phyloP scores from a whole-genome alignment of 1,140 invertebrate species.

The Tachypleus tridentatus region DNA sequence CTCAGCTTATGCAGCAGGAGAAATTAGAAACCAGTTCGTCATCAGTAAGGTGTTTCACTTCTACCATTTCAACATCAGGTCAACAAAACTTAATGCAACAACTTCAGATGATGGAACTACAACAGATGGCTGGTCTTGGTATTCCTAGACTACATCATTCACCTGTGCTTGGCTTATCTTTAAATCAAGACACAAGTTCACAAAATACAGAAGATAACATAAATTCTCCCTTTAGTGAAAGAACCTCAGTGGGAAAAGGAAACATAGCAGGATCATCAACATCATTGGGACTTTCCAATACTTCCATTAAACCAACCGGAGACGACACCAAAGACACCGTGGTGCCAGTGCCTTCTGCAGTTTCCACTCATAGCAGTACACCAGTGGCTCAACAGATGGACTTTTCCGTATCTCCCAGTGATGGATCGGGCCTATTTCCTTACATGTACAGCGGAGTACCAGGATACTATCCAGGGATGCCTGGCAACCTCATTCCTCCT shows the following conservation, averaged over 20 bases:
- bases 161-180: conserved; percentile 4
- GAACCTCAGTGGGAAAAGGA: too few species aligned
- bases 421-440: conserved; percentile 32
- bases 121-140: conserved; percentile 21
- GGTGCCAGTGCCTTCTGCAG: too few species aligned
- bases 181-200: not conserved
- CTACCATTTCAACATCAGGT: not conserved
- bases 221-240: not conserved
- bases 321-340: conserved; percentile 4
- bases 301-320: conserved; percentile 1
- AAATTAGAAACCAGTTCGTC: not conserved
- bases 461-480: conserved; percentile 33
- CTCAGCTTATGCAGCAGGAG: not conserved
- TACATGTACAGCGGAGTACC: conserved; percentile 37
- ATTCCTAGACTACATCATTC: too few species aligned
- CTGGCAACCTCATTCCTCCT: conserved; percentile 32
- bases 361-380: not conserved
- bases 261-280: not conserved
- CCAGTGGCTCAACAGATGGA: conserved; percentile 4
- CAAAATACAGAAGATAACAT: not conserved
- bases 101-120: conserved; percentile 22
- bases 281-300: not conserved
- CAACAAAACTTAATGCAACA: conserved; percentile 19
- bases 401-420: conserved; percentile 18
- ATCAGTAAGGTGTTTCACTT: not conserved